Percentiles rank a stretch among this genome's conserved stretches.
These are phyloP conservation scores for Amia ocellicauda DNA, from an alignment of 2,113 vertebrate species.

Conservation along the genomic window DNA sequence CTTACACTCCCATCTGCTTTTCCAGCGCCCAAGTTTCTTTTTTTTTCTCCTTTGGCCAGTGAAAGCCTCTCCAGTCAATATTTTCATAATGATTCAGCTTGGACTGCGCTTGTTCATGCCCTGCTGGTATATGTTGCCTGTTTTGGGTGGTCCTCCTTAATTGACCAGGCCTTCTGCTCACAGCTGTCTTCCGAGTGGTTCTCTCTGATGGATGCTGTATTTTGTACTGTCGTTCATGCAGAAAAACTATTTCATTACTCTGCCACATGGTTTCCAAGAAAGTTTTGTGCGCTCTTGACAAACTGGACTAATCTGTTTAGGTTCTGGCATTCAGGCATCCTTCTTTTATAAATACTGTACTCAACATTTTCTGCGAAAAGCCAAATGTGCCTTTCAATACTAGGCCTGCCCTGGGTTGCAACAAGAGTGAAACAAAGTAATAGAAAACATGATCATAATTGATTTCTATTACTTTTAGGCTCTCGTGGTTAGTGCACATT, in stretches of 20 bases:
- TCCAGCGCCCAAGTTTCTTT: background rate
- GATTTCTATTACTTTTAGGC: no score
- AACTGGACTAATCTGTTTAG: no score
- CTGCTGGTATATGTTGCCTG: conserved; percentile 31
- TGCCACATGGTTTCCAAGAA: no score
- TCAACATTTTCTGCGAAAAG: no score
- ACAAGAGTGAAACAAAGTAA: no score
- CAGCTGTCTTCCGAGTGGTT: conserved; percentile 47
- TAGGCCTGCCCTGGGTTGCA: no score
- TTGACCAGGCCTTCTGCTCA: conserved; percentile 37
- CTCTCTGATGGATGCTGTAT: conserved; percentile 57
- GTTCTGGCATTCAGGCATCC: no score
- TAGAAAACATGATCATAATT: no score
- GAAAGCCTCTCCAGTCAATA: conserved; percentile 37
- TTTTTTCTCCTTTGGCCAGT: conserved; percentile 27
- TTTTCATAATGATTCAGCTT: conserved; percentile 49
- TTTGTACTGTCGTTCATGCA: conserved; percentile 55
- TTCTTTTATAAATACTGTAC: no score
- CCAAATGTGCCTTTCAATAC: no score
- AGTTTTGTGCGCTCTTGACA: no score
- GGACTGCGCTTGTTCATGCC: conserved; percentile 48
- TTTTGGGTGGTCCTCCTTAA: conserved; percentile 62
- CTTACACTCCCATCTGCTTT: conserved; percentile 10
- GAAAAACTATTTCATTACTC: conserved; percentile 31
- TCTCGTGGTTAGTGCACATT: no score